phyloP scores from a whole-genome alignment of 1,140 invertebrate genomes.

The Vanessa tameamea region DNA sequence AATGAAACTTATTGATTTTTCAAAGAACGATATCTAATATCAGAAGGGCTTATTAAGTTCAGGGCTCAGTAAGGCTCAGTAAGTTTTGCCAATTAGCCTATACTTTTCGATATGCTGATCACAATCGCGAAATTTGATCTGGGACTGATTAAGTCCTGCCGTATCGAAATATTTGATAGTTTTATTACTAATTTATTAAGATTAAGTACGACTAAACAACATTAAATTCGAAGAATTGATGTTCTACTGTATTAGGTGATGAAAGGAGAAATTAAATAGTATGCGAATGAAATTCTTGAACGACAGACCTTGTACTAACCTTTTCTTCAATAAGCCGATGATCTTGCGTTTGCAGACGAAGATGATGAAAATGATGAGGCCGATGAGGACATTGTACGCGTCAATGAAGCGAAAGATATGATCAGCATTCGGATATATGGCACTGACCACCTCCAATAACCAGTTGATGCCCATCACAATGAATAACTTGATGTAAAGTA shows the following conservation, averaged over 20 bases:
- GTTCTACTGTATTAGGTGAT: not conserved
- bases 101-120: too few species aligned
- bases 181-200: too few species aligned
- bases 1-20: too few species aligned
- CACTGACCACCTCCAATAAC: conserved; percentile 68
- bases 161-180: too few species aligned
- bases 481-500: conserved; percentile 68
- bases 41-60: too few species aligned
- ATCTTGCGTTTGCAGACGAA: conserved; percentile 80
- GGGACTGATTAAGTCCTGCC: too few species aligned
- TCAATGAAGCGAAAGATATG: conserved; percentile 59
- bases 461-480: conserved; percentile 74
- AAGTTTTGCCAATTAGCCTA: too few species aligned
- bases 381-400: conserved; percentile 70
- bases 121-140: too few species aligned
- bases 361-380: conserved; percentile 77
- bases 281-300: conserved; percentile 9
- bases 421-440: conserved; percentile 50
- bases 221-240: not conserved
- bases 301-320: conserved; percentile 48
- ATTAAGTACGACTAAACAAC: too few species aligned
- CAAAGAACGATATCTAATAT: too few species aligned
- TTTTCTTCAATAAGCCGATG: conserved; percentile 68
- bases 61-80: too few species aligned
- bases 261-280: not conserved